Evolutionary conservation across 2,888 invertebrate genomes (phyloP), one percentile per base, ranked within the genome.

Genomic region (Argynnis bischoffii): DNA sequence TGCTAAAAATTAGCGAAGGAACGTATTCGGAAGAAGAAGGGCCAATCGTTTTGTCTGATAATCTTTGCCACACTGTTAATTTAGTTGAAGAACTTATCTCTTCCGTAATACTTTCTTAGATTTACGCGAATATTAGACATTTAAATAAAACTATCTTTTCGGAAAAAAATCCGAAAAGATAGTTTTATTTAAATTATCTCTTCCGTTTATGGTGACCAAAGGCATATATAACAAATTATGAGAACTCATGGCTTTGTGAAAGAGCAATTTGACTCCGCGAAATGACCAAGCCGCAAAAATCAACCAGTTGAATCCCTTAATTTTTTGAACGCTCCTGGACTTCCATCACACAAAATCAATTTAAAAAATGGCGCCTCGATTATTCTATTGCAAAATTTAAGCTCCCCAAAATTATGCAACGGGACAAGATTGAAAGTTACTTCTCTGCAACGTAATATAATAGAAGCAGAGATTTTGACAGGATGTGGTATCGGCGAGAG

Each of bases 401-500:
- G 65, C 5, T 71, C 69, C 65, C 71, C 70, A 53, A 64, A 67
- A 63, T 56, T 70, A 16, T 72, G 66, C 14, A 70, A 69, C 35
- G 67, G 67, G 13, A 70, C 64, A 15, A 21, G 69, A 31, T 59
- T 69, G 50, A 69, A 61, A 51, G 63, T 69, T 13, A 60, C 26
- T 11, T 47, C 31, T 41, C 61, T 67, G 14, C 46, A 67, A 55
- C n/a, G n/a, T 41, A 66, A 73, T 26, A 13, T 74, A 41, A 72
- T 73, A 14, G 67, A 75, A 60, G 74, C 72, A 2, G 47, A 69
- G 57, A 4, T 26, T 26, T 60, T 75, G 60, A 74, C 74, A 31
- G 75, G 72, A 1, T 72, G 69, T 46, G 69, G 69, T 16, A 66
- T 56, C 11, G 72, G 75, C 5, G 74, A 74, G 74, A 74, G 8